Evolutionary conservation across 2,888 invertebrate species (phyloP), one percentile per base, ranked within the genome.

Genomic region (Drosophila histrio): DNA sequence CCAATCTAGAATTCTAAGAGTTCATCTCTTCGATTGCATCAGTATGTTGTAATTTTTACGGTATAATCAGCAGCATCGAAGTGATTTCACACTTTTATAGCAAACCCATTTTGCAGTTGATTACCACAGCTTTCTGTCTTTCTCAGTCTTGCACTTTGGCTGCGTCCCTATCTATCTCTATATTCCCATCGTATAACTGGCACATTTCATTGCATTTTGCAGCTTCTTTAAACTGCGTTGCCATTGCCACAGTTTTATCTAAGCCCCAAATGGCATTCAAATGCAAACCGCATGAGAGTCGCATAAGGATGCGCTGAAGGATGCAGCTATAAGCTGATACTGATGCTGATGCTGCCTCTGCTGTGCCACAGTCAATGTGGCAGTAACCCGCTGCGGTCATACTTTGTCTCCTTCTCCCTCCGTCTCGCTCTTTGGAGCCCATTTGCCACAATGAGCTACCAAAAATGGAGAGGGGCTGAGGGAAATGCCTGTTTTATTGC

Each of bases 261-360:
- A 61, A 68, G 82, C 72, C 79, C 56, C 85, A 85, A 81, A 81
- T 82, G 71, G 86, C 86, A 82, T 82, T 79, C 86, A 61, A 81
- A 81, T 79, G 80, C 66, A 71, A 85, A 68, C 85, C 85, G 54
- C 80, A 80, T 36, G 49, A 62, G 76, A 80, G 85, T 78, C 79
- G 65, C 76, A 76, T 59, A 70, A 79, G 79, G 68, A 70, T 65
- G 70, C 65, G 66, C 69, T 47, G 61, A 66, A 79, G 79, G 71
- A 72, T 57, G 69, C 47, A 43, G 41, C 62, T 36, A 61, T 57
- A 66, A 57, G 68, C 61, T 62, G 64, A 15, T 24, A 15, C 24
- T 26, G 26, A 15, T 11, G 17, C 44, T 11, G 36, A 19, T 36
- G 36, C 15, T 17, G 36, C 34, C 34, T 15, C 34, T 34, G 34